Evolutionary conservation across 2,888 invertebrate genomes (phyloP).

Genomic region (Catotricha subobsoleta): DNA sequence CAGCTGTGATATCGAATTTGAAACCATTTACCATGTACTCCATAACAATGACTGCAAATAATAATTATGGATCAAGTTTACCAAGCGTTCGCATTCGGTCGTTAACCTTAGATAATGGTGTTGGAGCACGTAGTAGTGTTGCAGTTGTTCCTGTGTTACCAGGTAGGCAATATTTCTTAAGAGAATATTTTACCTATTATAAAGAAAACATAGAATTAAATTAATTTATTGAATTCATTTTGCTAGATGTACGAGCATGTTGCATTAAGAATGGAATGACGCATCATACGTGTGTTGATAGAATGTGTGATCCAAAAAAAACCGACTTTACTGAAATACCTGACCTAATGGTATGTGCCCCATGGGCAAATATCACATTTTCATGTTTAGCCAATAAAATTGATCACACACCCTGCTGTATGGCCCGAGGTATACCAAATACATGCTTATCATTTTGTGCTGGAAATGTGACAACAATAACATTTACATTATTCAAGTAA

Average conservation of each 20-base stretch:
- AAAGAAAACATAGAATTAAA: background rate
- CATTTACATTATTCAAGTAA: constrained; percentile 70
- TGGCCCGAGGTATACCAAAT: constrained; percentile 52
- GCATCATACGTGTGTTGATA: constrained; percentile 55
- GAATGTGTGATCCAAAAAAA: constrained; percentile 59
- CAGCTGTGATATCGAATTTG: constrained; percentile 41
- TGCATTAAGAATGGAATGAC: constrained; percentile 53
- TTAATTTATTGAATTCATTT: background rate
- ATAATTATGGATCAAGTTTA: constrained; percentile 57
- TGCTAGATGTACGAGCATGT: constrained; percentile 45
- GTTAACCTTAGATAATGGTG: constrained; percentile 48
- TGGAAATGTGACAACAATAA: constrained; percentile 58
- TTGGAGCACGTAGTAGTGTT: constrained; percentile 37
- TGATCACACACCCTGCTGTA: constrained; percentile 69
- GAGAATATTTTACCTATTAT: background rate
- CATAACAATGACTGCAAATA: constrained; percentile 51
- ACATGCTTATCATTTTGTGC: constrained; percentile 60
- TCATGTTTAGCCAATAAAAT: constrained; percentile 60
- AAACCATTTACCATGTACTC: constrained; percentile 71
- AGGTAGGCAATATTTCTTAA: constrained; percentile 7
- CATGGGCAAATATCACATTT: constrained; percentile 68
- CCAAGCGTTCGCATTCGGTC: constrained; percentile 56
- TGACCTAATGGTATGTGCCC: constrained; percentile 77
- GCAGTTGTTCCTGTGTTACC: constrained; percentile 51
- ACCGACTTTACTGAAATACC: constrained; percentile 33